These are phyloP conservation scores for Tolypeutes matacus DNA, from an alignment of 2,797 vertebrate genomes.

Conservation along the genomic window DNA sequence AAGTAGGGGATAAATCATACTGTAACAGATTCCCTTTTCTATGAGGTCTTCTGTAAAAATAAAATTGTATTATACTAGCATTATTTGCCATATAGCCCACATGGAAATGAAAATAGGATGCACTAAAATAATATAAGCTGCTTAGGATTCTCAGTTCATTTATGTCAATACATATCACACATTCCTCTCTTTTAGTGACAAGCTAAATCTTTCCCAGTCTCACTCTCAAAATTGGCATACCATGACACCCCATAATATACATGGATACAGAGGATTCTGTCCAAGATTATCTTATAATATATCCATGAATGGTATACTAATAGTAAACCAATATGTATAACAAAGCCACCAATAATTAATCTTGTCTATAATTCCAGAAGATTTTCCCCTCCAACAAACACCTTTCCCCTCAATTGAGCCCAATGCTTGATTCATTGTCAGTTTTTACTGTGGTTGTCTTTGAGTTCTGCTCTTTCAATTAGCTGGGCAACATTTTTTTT, in stretches of 20 bases:
- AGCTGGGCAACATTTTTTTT: background rate
- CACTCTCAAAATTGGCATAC: background rate
- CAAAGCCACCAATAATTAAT: background rate
- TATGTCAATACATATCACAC: background rate
- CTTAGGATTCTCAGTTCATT: background rate
- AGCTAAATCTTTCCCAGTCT: background rate
- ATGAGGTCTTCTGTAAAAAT: background rate
- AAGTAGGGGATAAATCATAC: background rate
- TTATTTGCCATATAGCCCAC: background rate
- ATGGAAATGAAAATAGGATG: background rate
- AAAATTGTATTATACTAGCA: background rate
- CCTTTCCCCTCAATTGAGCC: rapidly evolving
- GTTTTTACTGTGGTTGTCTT: background rate
- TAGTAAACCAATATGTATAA: background rate
- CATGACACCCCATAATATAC: background rate
- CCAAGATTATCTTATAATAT: background rate
- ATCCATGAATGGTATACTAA: background rate
- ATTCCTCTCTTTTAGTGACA: background rate
- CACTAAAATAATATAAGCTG: background rate
- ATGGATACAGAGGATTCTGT: background rate
- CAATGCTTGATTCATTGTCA: background rate
- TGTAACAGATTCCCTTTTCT: background rate
- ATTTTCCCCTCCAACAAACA: background rate
- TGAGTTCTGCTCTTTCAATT: background rate
- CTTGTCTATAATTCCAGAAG: background rate